Base-by-base conservation (phyloP, 1,140 invertebrate genomes). In the Papilio aristodemus region DNA sequence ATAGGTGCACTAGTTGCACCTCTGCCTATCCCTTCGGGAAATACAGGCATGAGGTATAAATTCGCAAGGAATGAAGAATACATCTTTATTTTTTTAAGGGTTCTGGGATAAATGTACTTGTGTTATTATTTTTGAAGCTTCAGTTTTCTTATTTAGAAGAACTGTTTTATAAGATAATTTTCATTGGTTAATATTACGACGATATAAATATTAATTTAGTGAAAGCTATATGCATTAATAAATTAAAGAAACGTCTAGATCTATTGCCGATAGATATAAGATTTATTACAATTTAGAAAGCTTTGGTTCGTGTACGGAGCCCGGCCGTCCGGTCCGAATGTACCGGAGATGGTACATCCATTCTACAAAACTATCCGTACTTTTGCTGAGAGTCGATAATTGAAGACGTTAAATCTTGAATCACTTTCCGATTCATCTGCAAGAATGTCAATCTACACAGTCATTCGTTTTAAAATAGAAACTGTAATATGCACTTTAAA, bases 261-360 rank as follows among this genome's bases (percentile, higher is more conserved):
- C 46, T 22, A 11, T 54, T 10, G 19, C 9, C 46, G 46, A 54
- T 54, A 54, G 46, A 54, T 54, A 54, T 32, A n/a, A 59, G 57
- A 59, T 59, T 59, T 59, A 59, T 59, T 59, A 59, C 32, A 7
- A 17, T 59, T 59, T 59, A 59, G 27, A 59, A 59, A 59, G 57
- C 57, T 59, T 59, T 59, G 57, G 32, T 11, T 59, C 57, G 32
- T 59, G 57, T 36, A 59, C 57, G 9, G n/a, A 14, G 27, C 27
- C 17, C 13, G 25, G 14, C 25, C 13, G 50, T 59, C 57, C 57
- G 57, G 57, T 59, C 32, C 57, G 13, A 59, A 59, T 59, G 57
- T 25, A 59, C 57, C 57, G 57, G 57, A 59, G 25, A 59, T 59
- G 27, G 57, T 59, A 13, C 57, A 59, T 59, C 36, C 57, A 36